Conservation (phyloP, 92 coral and sea anemone species). For the Palythoa grandis region DNA sequence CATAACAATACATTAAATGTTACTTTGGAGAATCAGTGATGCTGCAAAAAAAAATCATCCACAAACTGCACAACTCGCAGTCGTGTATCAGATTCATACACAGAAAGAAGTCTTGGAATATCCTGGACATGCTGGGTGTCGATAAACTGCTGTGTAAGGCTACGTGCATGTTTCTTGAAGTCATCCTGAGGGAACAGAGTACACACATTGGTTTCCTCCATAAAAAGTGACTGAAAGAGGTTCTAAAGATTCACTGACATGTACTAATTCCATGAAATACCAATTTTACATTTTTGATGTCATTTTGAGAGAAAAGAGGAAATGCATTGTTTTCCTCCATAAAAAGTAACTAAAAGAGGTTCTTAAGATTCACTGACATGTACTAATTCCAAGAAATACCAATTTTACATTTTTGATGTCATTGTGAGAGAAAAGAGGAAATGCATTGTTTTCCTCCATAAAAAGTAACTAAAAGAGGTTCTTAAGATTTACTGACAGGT, state of each 20-base stretch:
- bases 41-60: background rate
- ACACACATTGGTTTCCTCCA: constrained; percentile 25
- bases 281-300: background rate
- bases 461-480: background rate
- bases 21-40: background rate
- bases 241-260: background rate
- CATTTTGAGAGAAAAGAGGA: no score
- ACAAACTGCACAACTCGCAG: constrained; percentile 38
- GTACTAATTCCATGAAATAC: background rate
- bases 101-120: constrained; percentile 43
- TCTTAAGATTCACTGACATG: background rate
- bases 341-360: background rate
- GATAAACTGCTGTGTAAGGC: constrained; percentile 59
- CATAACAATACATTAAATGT: background rate
- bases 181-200: constrained; percentile 63
- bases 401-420: background rate
- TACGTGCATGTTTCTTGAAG: constrained; percentile 65
- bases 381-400: background rate
- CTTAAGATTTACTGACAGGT: background rate
- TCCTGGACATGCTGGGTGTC: constrained; percentile 29
- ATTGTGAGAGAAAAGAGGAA: no score
- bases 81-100: constrained; percentile 27
- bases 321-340: background rate
- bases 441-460: background rate
- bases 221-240: background rate